These are phyloP conservation scores for Diuraphis noxia DNA, from an alignment of 1,140 invertebrate genomes.

Conservation along the genomic window DNA sequence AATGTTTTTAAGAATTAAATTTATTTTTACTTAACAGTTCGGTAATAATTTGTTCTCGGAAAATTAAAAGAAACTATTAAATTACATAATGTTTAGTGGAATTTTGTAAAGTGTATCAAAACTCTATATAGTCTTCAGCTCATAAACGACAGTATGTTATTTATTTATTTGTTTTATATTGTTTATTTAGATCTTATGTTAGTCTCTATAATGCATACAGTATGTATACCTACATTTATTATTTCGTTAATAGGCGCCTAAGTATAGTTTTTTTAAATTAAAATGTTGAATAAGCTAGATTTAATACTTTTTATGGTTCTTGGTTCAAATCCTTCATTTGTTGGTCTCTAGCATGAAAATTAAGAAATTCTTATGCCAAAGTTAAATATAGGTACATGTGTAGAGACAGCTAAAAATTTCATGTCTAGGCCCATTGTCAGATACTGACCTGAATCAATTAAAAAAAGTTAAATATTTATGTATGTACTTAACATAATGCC, in stretches of 20 bases:
- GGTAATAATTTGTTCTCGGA: not conserved
- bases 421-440: too few relatives aligned
- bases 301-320: not conserved
- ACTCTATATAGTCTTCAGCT: not conserved
- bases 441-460: too few relatives aligned
- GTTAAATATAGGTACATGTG: not conserved
- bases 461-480: too few relatives aligned
- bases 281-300: not conserved
- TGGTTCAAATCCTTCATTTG: not conserved
- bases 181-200: not conserved
- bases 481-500: too few relatives aligned
- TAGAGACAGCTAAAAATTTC: too few relatives aligned
- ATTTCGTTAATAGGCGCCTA: not conserved
- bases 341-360: not conserved
- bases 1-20: not conserved
- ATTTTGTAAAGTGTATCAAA: constrained; percentile 14
- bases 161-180: not conserved
- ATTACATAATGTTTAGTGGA: not conserved
- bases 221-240: too few relatives aligned
- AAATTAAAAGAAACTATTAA: not conserved
- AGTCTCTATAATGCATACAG: not conserved
- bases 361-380: not conserved
- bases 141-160: not conserved
- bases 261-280: too few relatives aligned
- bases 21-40: not conserved